Conservation (phyloP, 2,797 vertebrate species). For the Etheostoma nigrum region DNA sequence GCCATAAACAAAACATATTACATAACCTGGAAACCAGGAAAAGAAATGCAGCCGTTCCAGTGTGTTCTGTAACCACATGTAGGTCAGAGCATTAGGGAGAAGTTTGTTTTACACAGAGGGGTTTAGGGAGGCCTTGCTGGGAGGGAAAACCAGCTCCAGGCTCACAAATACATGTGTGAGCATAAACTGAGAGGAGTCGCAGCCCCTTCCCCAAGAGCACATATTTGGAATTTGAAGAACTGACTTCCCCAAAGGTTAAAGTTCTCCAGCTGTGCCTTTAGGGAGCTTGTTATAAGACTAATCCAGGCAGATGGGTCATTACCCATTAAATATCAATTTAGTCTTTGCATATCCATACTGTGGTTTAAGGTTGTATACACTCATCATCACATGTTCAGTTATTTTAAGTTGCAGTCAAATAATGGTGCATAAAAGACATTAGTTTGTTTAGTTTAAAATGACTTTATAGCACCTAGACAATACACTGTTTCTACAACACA, state of each 20-base stretch:
- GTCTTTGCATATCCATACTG: background rate
- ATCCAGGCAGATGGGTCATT: constrained; percentile 9
- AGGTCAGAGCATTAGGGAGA: background rate
- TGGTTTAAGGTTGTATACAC: too few species aligned
- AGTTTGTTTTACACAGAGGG: background rate
- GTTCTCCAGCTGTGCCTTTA: background rate
- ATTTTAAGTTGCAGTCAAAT: too few species aligned
- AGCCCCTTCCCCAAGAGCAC: too few species aligned
- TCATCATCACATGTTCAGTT: too few species aligned
- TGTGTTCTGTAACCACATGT: background rate
- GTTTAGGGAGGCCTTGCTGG: background rate
- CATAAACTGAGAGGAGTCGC: background rate
- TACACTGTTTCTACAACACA: too few species aligned
- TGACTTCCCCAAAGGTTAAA: constrained; percentile 4
- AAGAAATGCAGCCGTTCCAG: background rate
- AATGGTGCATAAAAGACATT: too few species aligned
- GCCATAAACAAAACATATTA: background rate
- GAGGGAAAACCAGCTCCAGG: constrained; percentile 22
- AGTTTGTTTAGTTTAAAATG: too few species aligned
- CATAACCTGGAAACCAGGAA: background rate
- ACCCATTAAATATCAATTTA: background rate
- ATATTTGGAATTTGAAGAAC: background rate
- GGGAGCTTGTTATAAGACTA: background rate
- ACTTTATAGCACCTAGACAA: too few species aligned
- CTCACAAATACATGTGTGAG: background rate